These are phyloP conservation scores for Napeogenes inachia DNA, from an alignment of 2,888 invertebrate species.

Conservation along the genomic window DNA sequence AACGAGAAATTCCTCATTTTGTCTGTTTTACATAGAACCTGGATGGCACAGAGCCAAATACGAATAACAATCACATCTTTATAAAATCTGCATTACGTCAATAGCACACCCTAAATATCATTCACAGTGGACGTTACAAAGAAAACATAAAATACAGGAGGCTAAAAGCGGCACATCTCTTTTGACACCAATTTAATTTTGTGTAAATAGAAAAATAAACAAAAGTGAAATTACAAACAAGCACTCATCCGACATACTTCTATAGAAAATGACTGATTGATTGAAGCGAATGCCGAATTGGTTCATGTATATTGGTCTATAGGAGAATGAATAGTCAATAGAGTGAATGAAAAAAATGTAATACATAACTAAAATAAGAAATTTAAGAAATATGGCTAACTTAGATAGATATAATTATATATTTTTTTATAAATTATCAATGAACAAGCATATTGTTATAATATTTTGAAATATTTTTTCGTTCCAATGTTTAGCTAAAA, in stretches of 20 bases:
- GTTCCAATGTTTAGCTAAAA: not conserved
- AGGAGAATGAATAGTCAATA: slow-evolving; percentile 7
- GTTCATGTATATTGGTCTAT: too few relatives aligned
- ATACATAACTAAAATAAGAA: too few relatives aligned
- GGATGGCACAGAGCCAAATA: slow-evolving; percentile 73
- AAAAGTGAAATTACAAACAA: slow-evolving; percentile 53
- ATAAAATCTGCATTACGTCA: slow-evolving; percentile 56
- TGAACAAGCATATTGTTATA: too few relatives aligned
- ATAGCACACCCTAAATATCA: slow-evolving; percentile 37
- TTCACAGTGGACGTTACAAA: slow-evolving; percentile 26
- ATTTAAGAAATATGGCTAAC: too few relatives aligned
- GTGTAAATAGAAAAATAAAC: slow-evolving; percentile 60
- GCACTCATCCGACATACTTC: slow-evolving; percentile 58
- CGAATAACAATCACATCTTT: slow-evolving; percentile 70
- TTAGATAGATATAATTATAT: too few relatives aligned
- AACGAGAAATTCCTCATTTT: slow-evolving; percentile 57
- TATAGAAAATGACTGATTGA: slow-evolving; percentile 48
- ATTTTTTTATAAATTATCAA: too few relatives aligned
- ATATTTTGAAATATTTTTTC: too few relatives aligned
- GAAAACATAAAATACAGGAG: slow-evolving; percentile 29
- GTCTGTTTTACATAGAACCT: slow-evolving; percentile 54
- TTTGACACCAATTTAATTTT: slow-evolving; percentile 35
- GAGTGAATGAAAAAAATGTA: too few relatives aligned
- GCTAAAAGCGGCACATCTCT: slow-evolving; percentile 40
- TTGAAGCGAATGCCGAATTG: slow-evolving; percentile 15